These are phyloP conservation scores for Hirundo rustica DNA, from an alignment of 2,797 vertebrate species.

Conservation along the genomic window DNA sequence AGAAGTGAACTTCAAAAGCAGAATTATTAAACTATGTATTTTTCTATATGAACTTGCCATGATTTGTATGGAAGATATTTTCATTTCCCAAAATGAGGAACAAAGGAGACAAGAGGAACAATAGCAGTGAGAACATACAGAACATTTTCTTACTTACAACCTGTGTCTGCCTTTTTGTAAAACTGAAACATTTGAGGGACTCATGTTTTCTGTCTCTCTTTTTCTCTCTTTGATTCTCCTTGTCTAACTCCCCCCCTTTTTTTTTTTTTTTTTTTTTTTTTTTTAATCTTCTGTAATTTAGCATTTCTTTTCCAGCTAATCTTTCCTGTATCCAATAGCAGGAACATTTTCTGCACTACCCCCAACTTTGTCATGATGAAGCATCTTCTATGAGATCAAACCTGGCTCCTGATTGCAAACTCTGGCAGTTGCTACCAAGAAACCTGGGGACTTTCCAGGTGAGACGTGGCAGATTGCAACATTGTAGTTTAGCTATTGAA, in stretches of 20 bases:
- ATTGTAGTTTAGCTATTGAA: neutral
- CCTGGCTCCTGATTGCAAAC: neutral
- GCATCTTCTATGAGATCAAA: neutral
- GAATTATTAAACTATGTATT: neutral
- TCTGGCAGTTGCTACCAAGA: neutral
- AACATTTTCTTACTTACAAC: neutral
- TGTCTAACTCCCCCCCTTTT: neutral
- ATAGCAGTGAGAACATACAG: neutral
- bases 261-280: no score
- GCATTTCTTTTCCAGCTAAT: neutral
- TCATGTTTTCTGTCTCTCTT: neutral
- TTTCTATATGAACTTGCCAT: neutral
- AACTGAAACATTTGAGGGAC: neutral
- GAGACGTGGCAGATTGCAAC: neutral
- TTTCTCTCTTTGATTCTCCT: neutral
- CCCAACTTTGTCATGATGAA: neutral
- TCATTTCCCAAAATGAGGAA: neutral
- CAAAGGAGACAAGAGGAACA: neutral
- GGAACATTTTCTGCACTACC: neutral
- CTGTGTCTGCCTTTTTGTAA: neutral
- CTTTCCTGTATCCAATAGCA: neutral
- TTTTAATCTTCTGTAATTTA: neutral
- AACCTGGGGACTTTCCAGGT: neutral
- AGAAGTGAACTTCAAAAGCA: conserved; percentile 16
- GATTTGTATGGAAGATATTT: neutral